Evolutionary conservation across 2,888 invertebrate genomes (phyloP).

Genomic region (Brachyopa scutellaris): DNA sequence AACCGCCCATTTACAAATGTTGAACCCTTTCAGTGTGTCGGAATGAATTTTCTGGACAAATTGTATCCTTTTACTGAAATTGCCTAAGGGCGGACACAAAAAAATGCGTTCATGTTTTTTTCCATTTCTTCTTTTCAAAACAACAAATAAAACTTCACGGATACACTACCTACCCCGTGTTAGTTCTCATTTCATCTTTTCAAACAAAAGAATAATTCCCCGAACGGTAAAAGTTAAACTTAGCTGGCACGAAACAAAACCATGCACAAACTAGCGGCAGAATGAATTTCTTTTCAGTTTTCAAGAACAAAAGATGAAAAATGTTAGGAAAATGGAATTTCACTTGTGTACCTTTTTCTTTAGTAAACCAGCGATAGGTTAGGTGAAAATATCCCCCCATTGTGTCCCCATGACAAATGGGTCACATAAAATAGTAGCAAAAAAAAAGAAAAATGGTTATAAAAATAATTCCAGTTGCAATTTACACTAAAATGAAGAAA

Average conservation of each 20-base stretch:
- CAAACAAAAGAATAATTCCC: conserved; percentile 7
- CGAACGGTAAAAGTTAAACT: neutral
- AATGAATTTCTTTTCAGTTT: conserved; percentile 34
- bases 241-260: neutral
- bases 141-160: neutral
- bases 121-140: neutral
- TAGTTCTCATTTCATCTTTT: conserved; percentile 2
- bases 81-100: conserved; percentile 16
- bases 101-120: neutral
- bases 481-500: conserved; percentile 21
- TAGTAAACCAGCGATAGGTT: conserved; percentile 10
- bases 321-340: conserved; percentile 19
- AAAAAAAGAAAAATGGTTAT: conserved; percentile 4
- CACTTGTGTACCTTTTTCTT: neutral
- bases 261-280: neutral
- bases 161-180: neutral
- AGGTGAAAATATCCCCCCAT: conserved; percentile 25
- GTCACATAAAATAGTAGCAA: conserved; percentile 21
- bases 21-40: neutral
- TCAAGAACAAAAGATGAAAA: conserved; percentile 36
- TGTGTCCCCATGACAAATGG: conserved; percentile 52
- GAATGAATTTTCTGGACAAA: conserved; percentile 6
- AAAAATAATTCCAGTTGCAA: too few species aligned
- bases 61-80: conserved; percentile 8
- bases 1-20: neutral